Percentiles rank a stretch among this genome's conserved stretches.
phyloP scores from a whole-genome alignment of 2,888 invertebrate species.

The Andrena dorsata region DNA sequence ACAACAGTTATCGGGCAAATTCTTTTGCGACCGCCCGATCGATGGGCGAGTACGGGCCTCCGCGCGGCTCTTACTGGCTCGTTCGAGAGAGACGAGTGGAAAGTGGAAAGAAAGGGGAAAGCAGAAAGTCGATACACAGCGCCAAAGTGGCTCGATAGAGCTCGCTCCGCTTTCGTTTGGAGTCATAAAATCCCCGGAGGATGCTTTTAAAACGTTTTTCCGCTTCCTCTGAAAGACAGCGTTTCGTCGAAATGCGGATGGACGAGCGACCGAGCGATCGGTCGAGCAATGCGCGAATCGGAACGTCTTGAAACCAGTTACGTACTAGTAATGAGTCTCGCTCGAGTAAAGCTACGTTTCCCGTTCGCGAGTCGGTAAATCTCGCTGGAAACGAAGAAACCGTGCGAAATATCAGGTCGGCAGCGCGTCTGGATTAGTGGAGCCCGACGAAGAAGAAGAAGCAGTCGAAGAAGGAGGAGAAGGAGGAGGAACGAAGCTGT shows the following conservation, averaged over 20 bases:
- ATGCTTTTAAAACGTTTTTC: slow-evolving; percentile 30
- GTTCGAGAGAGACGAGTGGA: background rate
- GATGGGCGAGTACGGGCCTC: slow-evolving; percentile 7
- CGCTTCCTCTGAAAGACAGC: background rate
- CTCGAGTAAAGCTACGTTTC: background rate
- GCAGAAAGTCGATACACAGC: slow-evolving; percentile 4
- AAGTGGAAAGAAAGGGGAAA: background rate
- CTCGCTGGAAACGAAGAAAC: background rate
- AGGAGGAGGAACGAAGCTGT: background rate
- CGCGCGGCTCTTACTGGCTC: background rate
- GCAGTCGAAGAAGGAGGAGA: background rate
- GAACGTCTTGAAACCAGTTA: background rate
- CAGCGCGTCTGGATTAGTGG: slow-evolving; percentile 1
- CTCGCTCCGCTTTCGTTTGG: background rate
- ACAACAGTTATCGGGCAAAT: background rate
- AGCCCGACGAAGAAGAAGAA: background rate
- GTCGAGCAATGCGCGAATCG: no score
- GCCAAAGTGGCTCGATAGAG: slow-evolving; percentile 18
- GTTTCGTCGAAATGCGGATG: slow-evolving; percentile 7
- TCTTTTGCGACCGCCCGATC: background rate
- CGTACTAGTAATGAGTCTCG: slow-evolving; percentile 25
- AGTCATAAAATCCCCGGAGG: slow-evolving; percentile 24
- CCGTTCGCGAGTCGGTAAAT: background rate
- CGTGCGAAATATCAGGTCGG: slow-evolving; percentile 35
- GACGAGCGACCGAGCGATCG: slow-evolving; percentile 3